Percentiles rank a stretch among this genome's conserved stretches.
These are phyloP conservation scores for Heliconius himera DNA, from an alignment of 1,140 invertebrate genomes.

Conservation along the genomic window DNA sequence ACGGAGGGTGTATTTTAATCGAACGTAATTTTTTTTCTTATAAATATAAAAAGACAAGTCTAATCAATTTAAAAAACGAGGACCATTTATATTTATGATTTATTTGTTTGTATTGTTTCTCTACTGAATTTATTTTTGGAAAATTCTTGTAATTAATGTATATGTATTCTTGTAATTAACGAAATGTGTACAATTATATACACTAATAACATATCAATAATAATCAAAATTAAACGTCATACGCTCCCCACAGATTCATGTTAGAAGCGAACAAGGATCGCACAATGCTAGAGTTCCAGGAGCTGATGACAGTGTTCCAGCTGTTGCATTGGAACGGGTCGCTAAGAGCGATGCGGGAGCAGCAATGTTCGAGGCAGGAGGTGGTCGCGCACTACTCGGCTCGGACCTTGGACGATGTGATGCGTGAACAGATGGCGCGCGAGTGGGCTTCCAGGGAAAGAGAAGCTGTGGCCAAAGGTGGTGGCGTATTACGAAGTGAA, in stretches of 20 bases:
- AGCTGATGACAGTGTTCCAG: slow-evolving; percentile 98
- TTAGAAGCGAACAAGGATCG: slow-evolving; percentile 95
- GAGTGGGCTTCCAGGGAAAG: slow-evolving; percentile 97
- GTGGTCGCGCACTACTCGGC: slow-evolving; percentile 97
- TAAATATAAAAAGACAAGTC: no score
- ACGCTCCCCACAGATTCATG: slow-evolving; percentile 87
- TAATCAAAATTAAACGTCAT: not conserved
- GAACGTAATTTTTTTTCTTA: no score
- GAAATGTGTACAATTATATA: no score
- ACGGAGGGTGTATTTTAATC: no score
- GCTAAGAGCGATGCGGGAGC: slow-evolving; percentile 94
- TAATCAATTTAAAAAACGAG: no score
- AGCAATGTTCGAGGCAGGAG: slow-evolving; percentile 96
- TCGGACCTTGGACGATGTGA: slow-evolving; percentile 94
- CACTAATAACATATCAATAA: not conserved
- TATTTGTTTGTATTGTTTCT: no score
- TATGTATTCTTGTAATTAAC: no score
- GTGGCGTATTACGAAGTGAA: slow-evolving; percentile 90
- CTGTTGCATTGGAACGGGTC: slow-evolving; percentile 98
- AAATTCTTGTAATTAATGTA: no score
- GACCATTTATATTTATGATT: no score
- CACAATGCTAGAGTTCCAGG: slow-evolving; percentile 98
- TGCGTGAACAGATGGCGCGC: slow-evolving; percentile 97
- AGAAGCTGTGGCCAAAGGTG: slow-evolving; percentile 83
- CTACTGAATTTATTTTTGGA: no score